Evolutionary conservation across 2,888 invertebrate species (phyloP).

Genomic region (Trachelus troglodyta): DNA sequence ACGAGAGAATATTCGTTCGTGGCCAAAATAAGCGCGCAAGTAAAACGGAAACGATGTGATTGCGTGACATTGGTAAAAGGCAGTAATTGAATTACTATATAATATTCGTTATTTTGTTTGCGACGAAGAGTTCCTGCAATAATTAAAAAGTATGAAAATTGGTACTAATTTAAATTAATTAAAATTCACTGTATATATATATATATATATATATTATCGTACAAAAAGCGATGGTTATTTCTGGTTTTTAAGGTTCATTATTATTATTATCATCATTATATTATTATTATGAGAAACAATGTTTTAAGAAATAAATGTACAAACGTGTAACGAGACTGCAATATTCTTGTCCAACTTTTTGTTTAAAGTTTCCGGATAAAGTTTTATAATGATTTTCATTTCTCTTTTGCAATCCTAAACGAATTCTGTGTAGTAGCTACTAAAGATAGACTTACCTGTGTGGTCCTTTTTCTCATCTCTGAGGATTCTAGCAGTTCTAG

Average conservation of each 20-base stretch:
- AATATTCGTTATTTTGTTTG: constrained; percentile 27
- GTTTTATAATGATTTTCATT: too few relatives aligned
- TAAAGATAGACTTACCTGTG: too few relatives aligned
- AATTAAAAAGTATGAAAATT: constrained; percentile 26
- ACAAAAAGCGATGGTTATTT: constrained; percentile 21
- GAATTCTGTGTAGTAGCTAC: too few relatives aligned
- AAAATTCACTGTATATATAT: constrained; percentile 39
- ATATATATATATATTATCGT: constrained; percentile 32
- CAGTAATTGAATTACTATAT: not conserved
- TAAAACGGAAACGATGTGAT: not conserved
- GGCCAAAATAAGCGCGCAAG: not conserved
- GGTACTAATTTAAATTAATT: constrained; percentile 46
- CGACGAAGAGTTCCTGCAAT: constrained; percentile 44
- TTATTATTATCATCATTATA: constrained; percentile 28
- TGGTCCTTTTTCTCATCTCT: too few relatives aligned
- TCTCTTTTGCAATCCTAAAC: too few relatives aligned
- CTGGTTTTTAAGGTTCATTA: constrained; percentile 23
- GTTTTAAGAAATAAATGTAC: constrained; percentile 49
- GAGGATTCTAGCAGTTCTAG: too few relatives aligned
- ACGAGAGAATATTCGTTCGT: not conserved
- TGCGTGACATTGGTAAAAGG: not conserved
- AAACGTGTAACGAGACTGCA: constrained; percentile 30
- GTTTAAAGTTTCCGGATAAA: too few relatives aligned
- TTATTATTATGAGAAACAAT: constrained; percentile 31
- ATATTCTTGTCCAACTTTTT: too few relatives aligned